Evolutionary conservation across 2,797 vertebrate species (phyloP).

Genomic region (Ctenopoma kingsleyae): DNA sequence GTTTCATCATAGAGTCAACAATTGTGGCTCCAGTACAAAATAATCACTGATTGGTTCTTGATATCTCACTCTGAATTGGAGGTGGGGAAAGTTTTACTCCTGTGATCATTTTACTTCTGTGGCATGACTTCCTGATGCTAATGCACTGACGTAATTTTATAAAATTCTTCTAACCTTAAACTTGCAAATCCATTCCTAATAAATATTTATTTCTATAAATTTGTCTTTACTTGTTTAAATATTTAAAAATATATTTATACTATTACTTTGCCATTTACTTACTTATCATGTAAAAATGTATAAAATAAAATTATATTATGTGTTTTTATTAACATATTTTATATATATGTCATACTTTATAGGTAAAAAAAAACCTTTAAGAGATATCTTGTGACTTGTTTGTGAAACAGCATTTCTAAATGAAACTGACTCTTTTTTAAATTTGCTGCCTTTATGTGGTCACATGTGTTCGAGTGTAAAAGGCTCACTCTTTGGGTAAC

Average conservation of each 20-base stretch:
- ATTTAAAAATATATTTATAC: neutral
- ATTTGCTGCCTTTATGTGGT: conserved; percentile 80
- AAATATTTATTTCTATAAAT: neutral
- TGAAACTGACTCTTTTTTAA: conserved; percentile 45
- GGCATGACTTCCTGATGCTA: neutral
- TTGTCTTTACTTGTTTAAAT: neutral
- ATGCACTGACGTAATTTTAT: neutral
- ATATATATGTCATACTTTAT: neutral
- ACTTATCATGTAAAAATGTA: neutral
- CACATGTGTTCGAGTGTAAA: conserved; percentile 64
- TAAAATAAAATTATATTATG: neutral
- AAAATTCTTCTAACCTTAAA: conserved; percentile 1
- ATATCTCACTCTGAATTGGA: conserved; percentile 10
- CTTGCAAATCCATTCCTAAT: neutral
- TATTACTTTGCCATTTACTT: neutral
- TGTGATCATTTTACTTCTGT: conserved; percentile 2
- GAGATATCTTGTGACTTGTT: conserved; percentile 26
- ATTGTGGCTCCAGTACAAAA: neutral
- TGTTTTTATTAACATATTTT: neutral
- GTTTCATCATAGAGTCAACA: neutral
- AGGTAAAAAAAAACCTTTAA: neutral
- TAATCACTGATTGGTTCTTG: neutral
- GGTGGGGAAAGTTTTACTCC: neutral
- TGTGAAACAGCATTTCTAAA: conserved; percentile 45
- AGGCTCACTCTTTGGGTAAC: conserved; percentile 51